Base-by-base conservation (phyloP, 2,888 invertebrate genomes). In the Rotaria sp. region DNA sequence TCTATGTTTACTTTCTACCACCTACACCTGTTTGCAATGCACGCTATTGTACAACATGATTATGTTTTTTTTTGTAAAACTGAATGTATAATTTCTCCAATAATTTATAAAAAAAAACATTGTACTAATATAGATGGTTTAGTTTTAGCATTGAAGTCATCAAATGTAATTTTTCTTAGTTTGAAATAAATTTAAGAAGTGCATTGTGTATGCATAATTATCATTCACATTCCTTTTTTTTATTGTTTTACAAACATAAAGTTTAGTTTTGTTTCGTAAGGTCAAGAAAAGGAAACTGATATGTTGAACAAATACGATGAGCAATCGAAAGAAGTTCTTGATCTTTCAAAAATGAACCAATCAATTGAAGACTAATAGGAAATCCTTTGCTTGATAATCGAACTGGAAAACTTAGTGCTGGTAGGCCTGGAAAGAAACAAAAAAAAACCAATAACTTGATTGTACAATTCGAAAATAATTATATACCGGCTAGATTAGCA, bases 251-350 rank as follows among this genome's bases (percentile, higher is more conserved):
- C 11, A 35, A 67, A 67, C 21, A 67, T 15, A 38, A 18, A 50
- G 5, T 67, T 35, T 35, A 67, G 18, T 35, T 18, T 67, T 67
- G 21, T 21, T 15, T 38, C 0, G 35, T 30, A 35, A 67, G 67
- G n/a, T 80, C 80, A 45, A 80, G 45, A 80, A 80, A 80, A 45
- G 80, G 80, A 80, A 80, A 80, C 5, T 80, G 26, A 80, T 45
- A 80, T 80, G 45, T 80, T 80, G 80, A 80, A 80, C 80, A 80
- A 26, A 80, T 80, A 45, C 45, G 41, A 35, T 94, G 94, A 0
- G 95, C 95, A 38, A 95, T 93, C 88, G 93, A 94, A 21, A 97
- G 91, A 87, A 97, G 90, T 87, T 93, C 90, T 75, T 94, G 92
- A 90, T 97, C 97, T 30, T 94, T 94, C 86, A 95, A 93, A 88